Percentiles rank a stretch among this genome's conserved stretches.
phyloP scores from a whole-genome alignment of 2,113 vertebrate species.

The Stigmatopora argus region DNA sequence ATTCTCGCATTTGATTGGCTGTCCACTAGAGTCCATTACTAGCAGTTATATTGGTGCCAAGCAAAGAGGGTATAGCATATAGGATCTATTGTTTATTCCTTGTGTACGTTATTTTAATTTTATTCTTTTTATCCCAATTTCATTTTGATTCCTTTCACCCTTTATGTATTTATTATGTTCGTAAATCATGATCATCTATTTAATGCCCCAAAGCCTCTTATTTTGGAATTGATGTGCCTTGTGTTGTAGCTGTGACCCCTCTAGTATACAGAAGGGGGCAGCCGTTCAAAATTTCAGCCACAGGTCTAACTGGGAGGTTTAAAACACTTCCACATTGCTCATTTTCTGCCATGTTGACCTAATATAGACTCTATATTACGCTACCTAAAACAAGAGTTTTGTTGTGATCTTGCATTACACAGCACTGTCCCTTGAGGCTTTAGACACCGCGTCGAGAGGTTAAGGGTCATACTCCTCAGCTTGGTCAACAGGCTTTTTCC shows the following conservation, averaged over 20 bases:
- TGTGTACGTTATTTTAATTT: neutral
- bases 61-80: neutral
- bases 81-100: neutral
- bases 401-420: slow-evolving; percentile 21
- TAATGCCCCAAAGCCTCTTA: neutral
- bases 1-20: too few relatives aligned
- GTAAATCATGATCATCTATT: neutral
- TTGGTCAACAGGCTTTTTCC: slow-evolving; percentile 40
- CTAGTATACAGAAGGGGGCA: slow-evolving; percentile 59
- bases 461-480: slow-evolving; percentile 23
- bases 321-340: slow-evolving; percentile 27
- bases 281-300: slow-evolving; percentile 31
- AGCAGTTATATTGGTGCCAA: too few relatives aligned
- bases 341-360: slow-evolving; percentile 6
- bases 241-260: neutral
- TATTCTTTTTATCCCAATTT: neutral
- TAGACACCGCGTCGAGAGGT: slow-evolving; percentile 21
- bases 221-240: slow-evolving; percentile 4
- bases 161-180: neutral
- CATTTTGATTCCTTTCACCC: neutral
- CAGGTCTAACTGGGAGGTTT: slow-evolving; percentile 48
- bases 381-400: slow-evolving; percentile 8
- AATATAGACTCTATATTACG: neutral
- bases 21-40: too few relatives aligned
- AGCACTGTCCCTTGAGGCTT: slow-evolving; percentile 12